Base-by-base conservation (phyloP, 2,797 vertebrate genomes). In the Rhinichthys osculus region DNA sequence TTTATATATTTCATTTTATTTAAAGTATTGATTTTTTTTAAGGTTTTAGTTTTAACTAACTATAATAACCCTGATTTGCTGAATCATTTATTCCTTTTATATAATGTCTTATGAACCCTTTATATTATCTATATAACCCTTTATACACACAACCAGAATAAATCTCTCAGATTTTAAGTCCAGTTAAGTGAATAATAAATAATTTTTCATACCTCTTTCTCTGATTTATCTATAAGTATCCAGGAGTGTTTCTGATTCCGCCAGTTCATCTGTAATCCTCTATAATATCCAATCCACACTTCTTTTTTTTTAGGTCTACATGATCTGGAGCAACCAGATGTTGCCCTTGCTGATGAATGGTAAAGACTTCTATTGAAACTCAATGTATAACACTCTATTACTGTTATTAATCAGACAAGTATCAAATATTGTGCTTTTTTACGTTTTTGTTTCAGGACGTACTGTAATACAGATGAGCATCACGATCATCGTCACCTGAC, bases 271-370 rank as follows among this genome's bases (percentile, higher is more conserved):
- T 44, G 21, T 71, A 30, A 50, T 87, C 91, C 87, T 93, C 85
- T 92, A 90, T 93, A 92, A 94, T 92, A 90, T 91, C 86, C 90
- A 85, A 59, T 85, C 27, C 7, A 42, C 86, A 16, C 80, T 47
- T 83, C 35, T 38, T 38, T 4, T 82, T 66, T 92, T 95, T 91
- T 92, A 99, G 98, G 98, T 87, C 96, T 99, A 84, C 97, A 98
- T 94, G 98, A 98, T 95, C 96, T 99, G 94, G 98, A 99, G 91
- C 98, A 99, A 92, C 97, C 97, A 59, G 98, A 98, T 92, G 98
- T 99, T 86, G 97, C 97, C 89, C 94, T 99, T 95, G 98, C 98
- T 94, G 97, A 99, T 11, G 98, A 99, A 96, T 99, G 98, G 98
- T 99, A 96, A 97, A 91, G 47, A 91, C 8, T 52, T n/a, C 8